phyloP scores from a whole-genome alignment of 2,888 invertebrate species.

The Tetheella fluctuosa region DNA sequence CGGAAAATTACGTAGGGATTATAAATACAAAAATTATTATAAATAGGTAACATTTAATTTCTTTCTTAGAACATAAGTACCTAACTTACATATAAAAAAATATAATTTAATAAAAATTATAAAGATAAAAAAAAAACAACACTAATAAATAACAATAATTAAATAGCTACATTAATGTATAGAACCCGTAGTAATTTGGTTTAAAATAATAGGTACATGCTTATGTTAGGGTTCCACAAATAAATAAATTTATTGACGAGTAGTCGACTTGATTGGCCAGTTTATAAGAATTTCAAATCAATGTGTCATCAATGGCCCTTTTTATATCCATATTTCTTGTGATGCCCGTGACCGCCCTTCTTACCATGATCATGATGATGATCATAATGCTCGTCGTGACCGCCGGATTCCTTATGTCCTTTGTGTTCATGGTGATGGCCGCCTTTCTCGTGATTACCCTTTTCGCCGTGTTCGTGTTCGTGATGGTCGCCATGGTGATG shows the following conservation, averaged over 20 bases:
- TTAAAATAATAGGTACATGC: neutral
- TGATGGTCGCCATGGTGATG: slow-evolving; percentile 91
- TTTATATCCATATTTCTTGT: slow-evolving; percentile 90
- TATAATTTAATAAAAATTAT: slow-evolving; percentile 1
- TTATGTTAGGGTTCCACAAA: slow-evolving; percentile 10
- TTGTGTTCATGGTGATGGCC: slow-evolving; percentile 91
- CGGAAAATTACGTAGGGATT: neutral
- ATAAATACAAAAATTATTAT: neutral
- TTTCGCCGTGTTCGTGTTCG: slow-evolving; percentile 91
- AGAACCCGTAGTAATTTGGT: slow-evolving; percentile 3
- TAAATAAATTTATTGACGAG: slow-evolving; percentile 13
- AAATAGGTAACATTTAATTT: neutral
- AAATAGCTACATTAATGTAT: neutral
- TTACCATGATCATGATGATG: slow-evolving; percentile 90
- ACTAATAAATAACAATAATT: neutral
- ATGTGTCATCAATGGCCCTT: slow-evolving; percentile 69
- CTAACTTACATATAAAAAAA: neutral
- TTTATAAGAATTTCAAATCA: neutral
- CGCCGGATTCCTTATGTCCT: slow-evolving; percentile 91
- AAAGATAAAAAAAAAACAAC: neutral
- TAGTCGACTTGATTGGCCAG: neutral
- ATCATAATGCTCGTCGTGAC: slow-evolving; percentile 90
- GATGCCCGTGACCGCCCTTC: slow-evolving; percentile 91
- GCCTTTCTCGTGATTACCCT: slow-evolving; percentile 91
- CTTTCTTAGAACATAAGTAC: neutral